These are phyloP conservation scores for Nycticebus coucang DNA, from an alignment of 2,113 vertebrate genomes.

Conservation along the genomic window DNA sequence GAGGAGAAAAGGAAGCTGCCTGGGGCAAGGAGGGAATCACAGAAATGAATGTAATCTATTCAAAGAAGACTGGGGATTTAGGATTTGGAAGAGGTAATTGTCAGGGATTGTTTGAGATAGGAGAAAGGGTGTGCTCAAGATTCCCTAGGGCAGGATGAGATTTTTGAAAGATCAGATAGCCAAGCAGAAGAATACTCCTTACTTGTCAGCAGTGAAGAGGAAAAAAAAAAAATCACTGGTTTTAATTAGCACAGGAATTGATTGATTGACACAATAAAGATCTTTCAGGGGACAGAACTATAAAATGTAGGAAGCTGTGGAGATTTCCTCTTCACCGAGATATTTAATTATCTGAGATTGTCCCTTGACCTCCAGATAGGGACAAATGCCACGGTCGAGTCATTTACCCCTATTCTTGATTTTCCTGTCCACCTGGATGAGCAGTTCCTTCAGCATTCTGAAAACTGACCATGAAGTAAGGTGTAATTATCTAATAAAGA, in stretches of 20 bases:
- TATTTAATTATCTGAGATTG: not conserved
- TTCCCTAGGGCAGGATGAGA: not conserved
- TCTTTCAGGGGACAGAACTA: not conserved
- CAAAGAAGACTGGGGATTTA: not conserved
- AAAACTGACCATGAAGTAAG: not conserved
- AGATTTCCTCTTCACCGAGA: not conserved
- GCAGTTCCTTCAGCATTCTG: not conserved
- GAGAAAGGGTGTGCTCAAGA: not conserved
- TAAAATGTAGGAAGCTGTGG: not conserved
- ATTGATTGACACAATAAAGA: not conserved
- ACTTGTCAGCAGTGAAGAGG: not conserved
- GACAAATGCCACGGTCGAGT: not conserved
- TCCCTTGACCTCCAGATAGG: not conserved
- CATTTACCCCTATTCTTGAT: not conserved
- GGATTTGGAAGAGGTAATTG: not conserved
- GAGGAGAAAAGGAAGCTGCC: too few relatives aligned
- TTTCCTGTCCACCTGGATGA: not conserved
- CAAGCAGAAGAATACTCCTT: not conserved
- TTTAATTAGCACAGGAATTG: not conserved
- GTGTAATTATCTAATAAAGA: not conserved
- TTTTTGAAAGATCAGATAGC: constrained; percentile 42
- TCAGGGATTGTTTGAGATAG: not conserved
- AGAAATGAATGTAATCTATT: not conserved
- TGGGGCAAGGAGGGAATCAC: not conserved
- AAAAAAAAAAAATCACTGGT: not conserved